Percentiles rank a stretch among this genome's conserved stretches.
Evolutionary conservation across 2,888 invertebrate species (phyloP).

Genomic region (Troides aeacus): DNA sequence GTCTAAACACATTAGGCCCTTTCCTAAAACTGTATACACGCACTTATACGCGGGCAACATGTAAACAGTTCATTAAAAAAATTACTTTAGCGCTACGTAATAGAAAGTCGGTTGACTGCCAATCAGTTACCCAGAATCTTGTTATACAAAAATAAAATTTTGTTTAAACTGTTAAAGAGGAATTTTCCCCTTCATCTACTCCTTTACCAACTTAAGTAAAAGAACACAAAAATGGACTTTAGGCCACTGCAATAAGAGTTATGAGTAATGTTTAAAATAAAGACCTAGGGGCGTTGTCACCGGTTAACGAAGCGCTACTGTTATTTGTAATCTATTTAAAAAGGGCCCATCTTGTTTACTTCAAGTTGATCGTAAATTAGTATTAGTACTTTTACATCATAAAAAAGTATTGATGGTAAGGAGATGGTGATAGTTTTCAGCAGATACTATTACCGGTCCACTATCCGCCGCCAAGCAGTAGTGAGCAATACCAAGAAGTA

Average conservation of each 20-base stretch:
- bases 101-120: background rate
- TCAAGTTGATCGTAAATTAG: constrained; percentile 8
- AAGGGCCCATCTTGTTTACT: background rate
- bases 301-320: constrained; percentile 5
- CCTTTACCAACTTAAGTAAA: background rate
- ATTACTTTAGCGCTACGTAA: background rate
- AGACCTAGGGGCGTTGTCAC: background rate
- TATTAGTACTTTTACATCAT: background rate
- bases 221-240: constrained; percentile 1
- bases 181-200: background rate
- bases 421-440: no score
- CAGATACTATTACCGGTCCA: no score
- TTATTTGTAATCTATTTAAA: constrained; percentile 14
- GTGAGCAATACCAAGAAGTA: no score
- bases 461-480: no score
- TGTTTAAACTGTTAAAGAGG: background rate
- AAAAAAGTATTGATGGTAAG: background rate
- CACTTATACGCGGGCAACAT: background rate
- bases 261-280: background rate
- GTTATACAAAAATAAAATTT: background rate
- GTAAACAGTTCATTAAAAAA: background rate
- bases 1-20: constrained; percentile 55
- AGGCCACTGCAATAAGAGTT: background rate
- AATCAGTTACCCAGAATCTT: background rate
- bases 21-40: constrained; percentile 11